These are phyloP conservation scores for Elephas maximus DNA, from an alignment of 2,113 vertebrate species.

Conservation along the genomic window DNA sequence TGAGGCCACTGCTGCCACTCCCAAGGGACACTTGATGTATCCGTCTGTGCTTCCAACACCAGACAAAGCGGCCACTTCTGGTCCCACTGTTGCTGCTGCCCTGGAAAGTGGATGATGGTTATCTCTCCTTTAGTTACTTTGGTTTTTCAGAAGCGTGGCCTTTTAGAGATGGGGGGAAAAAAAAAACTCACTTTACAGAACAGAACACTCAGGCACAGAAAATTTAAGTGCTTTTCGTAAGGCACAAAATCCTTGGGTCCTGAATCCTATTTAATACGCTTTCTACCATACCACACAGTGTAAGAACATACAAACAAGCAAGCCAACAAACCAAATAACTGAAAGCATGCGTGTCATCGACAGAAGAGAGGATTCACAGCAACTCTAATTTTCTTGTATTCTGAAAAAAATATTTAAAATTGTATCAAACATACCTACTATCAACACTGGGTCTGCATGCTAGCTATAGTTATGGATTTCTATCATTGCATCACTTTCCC, in stretches of 20 bases:
- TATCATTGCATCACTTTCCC: fast-evolving
- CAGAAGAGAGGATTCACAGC: background rate
- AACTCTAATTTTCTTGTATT: background rate
- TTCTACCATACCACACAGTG: background rate
- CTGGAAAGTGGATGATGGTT: background rate
- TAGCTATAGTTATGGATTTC: fast-evolving
- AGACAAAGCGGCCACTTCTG: fast-evolving
- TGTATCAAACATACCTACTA: background rate
- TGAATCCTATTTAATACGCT: background rate
- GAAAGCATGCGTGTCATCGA: background rate
- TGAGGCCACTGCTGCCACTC: fast-evolving
- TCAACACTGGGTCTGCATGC: fast-evolving
- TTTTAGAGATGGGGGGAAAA: background rate
- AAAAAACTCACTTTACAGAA: background rate
- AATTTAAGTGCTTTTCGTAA: constrained; percentile 13
- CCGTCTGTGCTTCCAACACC: too few relatives aligned
- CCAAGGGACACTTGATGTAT: fast-evolving
- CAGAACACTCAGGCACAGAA: background rate
- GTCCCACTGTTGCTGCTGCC: fast-evolving
- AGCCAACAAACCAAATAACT: background rate
- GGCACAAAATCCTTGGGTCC: background rate
- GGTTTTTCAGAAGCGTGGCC: background rate
- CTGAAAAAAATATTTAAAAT: background rate
- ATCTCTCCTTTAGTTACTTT: background rate
- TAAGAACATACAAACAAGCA: background rate